Conservation (phyloP, 2,797 vertebrate species). For the Acipenser transmontanus region DNA sequence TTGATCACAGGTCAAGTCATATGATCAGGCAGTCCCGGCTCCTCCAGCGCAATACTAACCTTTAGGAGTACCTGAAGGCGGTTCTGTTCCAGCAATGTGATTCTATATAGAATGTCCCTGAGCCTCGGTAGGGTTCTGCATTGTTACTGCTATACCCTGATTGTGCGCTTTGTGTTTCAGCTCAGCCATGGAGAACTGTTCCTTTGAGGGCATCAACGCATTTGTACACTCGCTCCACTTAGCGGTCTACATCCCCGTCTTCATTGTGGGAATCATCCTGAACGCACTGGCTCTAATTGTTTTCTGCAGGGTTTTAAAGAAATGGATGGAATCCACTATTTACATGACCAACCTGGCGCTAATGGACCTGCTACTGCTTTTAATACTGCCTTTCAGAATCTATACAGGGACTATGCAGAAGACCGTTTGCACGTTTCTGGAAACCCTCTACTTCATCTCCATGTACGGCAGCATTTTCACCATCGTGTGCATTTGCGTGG, state of each 20-base stretch:
- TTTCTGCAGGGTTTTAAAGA: constrained; percentile 61
- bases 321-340: constrained; percentile 69
- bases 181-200: constrained; percentile 43
- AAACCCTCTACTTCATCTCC: constrained; percentile 77
- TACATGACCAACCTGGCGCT: constrained; percentile 81
- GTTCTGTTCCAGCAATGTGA: neutral
- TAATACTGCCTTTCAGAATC: constrained; percentile 77
- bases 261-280: constrained; percentile 63
- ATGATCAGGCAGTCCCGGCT: too few species aligned
- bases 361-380: constrained; percentile 74
- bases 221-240: constrained; percentile 51
- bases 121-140: neutral
- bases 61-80: neutral
- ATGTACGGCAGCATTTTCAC: constrained; percentile 82
- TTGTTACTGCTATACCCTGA: neutral
- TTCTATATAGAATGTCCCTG: neutral
- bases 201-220: constrained; percentile 35
- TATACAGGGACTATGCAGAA: constrained; percentile 34
- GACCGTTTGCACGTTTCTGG: constrained; percentile 58
- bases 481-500: constrained; percentile 75
- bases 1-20: too few species aligned
- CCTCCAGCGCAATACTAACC: neutral
- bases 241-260: constrained; percentile 70
- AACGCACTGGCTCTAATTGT: constrained; percentile 62
- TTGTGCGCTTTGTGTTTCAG: constrained; percentile 7